These are phyloP conservation scores for Synergus laeviventris DNA, from an alignment of 2,888 invertebrate species.

Conservation along the genomic window DNA sequence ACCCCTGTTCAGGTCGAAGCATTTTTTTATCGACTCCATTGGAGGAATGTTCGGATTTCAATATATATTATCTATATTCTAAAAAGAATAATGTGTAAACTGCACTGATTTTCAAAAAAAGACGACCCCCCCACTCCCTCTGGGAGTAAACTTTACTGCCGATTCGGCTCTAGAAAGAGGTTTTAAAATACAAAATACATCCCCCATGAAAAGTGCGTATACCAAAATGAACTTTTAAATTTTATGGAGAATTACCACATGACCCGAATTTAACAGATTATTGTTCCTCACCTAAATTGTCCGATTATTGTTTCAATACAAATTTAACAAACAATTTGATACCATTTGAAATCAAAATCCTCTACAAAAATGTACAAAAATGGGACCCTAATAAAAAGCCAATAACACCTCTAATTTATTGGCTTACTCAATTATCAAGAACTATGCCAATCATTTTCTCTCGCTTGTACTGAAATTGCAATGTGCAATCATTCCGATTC, in stretches of 20 bases:
- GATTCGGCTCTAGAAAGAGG: neutral
- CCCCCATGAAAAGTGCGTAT: neutral
- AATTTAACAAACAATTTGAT: neutral
- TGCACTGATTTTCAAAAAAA: neutral
- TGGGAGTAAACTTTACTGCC: neutral
- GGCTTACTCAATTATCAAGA: neutral
- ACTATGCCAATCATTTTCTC: neutral
- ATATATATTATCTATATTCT: neutral
- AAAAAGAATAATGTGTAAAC: neutral
- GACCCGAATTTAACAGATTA: neutral
- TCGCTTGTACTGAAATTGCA: neutral
- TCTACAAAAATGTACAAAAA: neutral
- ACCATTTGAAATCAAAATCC: too few species aligned
- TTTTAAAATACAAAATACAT: neutral
- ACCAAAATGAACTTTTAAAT: neutral
- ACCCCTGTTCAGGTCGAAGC: neutral
- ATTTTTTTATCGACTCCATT: neutral
- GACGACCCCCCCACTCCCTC: neutral
- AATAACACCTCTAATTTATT: neutral
- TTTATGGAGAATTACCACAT: neutral
- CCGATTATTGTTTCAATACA: accelerated
- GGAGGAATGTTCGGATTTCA: neutral
- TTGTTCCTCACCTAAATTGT: neutral
- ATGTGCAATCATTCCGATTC: neutral
- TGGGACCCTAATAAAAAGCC: neutral